Evolutionary conservation across 1,140 invertebrate genomes (phyloP).

Genomic region (Himalopsyche phryganea): DNA sequence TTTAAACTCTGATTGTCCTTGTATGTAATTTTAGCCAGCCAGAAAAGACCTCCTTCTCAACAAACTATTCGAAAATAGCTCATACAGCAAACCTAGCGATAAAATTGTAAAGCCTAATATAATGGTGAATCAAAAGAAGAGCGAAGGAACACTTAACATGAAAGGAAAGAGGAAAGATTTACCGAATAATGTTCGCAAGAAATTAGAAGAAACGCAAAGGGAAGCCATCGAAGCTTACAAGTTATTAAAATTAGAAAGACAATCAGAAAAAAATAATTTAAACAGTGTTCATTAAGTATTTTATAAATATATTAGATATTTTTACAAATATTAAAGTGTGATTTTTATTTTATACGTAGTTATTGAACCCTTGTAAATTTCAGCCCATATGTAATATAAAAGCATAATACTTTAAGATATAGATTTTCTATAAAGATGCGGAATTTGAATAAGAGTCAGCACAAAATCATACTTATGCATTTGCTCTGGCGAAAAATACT

Average conservation of each 20-base stretch:
- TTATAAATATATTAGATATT: no score
- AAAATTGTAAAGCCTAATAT: conserved; percentile 15
- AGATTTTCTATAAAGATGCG: no score
- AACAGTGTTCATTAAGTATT: no score
- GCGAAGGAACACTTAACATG: conserved; percentile 41
- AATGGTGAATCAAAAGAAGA: conserved; percentile 18
- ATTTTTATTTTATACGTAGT: no score
- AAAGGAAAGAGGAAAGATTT: conserved; percentile 54
- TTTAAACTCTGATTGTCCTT: no score
- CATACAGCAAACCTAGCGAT: conserved; percentile 14
- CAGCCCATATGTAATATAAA: no score
- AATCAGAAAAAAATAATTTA: conserved; percentile 6
- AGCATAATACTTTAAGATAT: no score
- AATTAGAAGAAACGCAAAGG: conserved; percentile 56
- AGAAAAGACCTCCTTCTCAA: conserved; percentile 56
- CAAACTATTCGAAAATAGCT: conserved; percentile 42
- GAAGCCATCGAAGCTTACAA: conserved; percentile 60
- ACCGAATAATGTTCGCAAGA: conserved; percentile 48
- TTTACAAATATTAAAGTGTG: no score
- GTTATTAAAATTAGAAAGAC: conserved; percentile 45
- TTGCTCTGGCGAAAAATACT: no score
- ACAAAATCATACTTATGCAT: no score
- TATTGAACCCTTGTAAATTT: no score
- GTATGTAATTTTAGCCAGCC: conserved; percentile 54
- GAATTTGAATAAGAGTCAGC: no score